These are phyloP conservation scores for Oreochromis grahami DNA, from an alignment of 2,797 vertebrate genomes.

Conservation along the genomic window DNA sequence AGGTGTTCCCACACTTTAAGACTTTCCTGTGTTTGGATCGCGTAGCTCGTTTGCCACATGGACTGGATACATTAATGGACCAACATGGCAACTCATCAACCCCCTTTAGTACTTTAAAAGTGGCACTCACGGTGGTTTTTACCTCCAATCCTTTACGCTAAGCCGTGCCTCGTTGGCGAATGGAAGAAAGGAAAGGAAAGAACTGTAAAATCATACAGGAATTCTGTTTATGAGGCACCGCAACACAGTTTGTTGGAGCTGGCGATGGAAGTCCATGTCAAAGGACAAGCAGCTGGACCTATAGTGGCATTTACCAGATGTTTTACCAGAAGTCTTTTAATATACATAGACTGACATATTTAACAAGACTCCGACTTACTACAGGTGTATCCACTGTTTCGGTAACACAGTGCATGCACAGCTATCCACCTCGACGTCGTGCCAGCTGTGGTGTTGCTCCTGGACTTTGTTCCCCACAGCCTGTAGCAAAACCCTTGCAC, in stretches of 20 bases:
- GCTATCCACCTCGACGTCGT: constrained; percentile 1
- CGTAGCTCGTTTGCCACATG: not conserved
- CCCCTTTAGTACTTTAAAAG: not conserved
- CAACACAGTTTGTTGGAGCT: constrained; percentile 54
- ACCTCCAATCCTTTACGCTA: constrained; percentile 3
- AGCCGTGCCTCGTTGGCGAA: constrained; percentile 14
- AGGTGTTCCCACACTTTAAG: not conserved
- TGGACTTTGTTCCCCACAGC: constrained; percentile 33
- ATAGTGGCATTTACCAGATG: constrained; percentile 57
- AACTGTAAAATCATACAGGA: constrained; percentile 71
- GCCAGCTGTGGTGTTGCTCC: constrained; percentile 45
- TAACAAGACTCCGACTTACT: constrained; percentile 27
- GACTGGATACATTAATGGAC: not conserved
- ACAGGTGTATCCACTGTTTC: constrained; percentile 56
- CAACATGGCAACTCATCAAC: not conserved
- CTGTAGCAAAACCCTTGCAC: constrained; percentile 47
- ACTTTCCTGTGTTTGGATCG: not conserved
- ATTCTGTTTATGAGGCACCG: constrained; percentile 66
- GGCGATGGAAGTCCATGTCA: constrained; percentile 41
- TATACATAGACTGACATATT: constrained; percentile 30
- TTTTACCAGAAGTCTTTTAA: constrained; percentile 31
- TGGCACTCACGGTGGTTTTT: constrained; percentile 17
- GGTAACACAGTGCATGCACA: not conserved
- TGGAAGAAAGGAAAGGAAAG: constrained; percentile 51
- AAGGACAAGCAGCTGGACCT: constrained; percentile 25